Conservation (phyloP, 2,888 invertebrate species). For the Eupithecia pulchellata region DNA sequence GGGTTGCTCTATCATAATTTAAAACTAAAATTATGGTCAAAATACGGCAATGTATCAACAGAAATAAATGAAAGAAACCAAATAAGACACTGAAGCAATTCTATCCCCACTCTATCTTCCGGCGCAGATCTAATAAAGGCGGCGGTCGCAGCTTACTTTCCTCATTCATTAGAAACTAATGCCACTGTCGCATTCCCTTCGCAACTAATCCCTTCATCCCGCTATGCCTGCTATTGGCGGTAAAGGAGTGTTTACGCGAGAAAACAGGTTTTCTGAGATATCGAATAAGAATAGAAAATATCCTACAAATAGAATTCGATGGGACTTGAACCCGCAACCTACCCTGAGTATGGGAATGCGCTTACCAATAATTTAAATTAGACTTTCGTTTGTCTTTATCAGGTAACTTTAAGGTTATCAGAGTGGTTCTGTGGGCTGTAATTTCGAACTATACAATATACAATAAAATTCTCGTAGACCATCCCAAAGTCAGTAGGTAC, state of each 20-base stretch:
- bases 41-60: background rate
- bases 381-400: background rate
- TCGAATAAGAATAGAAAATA: too few species aligned
- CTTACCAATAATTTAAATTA: too few species aligned
- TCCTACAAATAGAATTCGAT: too few species aligned
- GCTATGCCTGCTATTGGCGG: slow-evolving; percentile 5
- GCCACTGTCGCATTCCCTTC: slow-evolving; percentile 31
- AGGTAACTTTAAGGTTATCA: background rate
- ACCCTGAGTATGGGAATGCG: too few species aligned
- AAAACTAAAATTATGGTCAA: background rate
- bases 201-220: slow-evolving; percentile 36
- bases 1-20: background rate
- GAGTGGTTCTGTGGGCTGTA: too few species aligned
- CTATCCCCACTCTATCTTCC: slow-evolving; percentile 16
- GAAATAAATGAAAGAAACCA: background rate
- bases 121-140: slow-evolving; percentile 29
- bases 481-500: too few species aligned
- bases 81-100: slow-evolving; percentile 2
- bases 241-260: slow-evolving; percentile 14
- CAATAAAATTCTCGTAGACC: too few species aligned
- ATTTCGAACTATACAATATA: too few species aligned
- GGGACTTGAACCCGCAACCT: too few species aligned
- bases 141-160: slow-evolving; percentile 29
- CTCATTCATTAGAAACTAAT: slow-evolving; percentile 41
- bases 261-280: too few species aligned